Base-by-base conservation (phyloP, 2,888 invertebrate species). In the Xanthorhoe spadicearia region DNA sequence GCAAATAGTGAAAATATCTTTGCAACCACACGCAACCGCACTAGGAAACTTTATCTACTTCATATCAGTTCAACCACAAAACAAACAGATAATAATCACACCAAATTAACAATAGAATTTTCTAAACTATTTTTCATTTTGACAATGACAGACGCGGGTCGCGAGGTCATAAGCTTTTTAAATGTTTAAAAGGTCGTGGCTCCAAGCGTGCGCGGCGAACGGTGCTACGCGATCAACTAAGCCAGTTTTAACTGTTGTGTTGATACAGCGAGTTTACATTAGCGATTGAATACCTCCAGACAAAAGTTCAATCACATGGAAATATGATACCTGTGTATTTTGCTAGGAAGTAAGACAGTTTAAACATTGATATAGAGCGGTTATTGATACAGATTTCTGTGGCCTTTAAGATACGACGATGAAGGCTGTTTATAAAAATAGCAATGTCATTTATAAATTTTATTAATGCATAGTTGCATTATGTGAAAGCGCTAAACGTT, bases 1-100 rank as follows among this genome's bases (percentile, higher is more conserved):
- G 60, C 53, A 50, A 65, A 74, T 60, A 70, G 63, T 61, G 73
- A 76, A 81, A 82, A 78, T 84, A 84, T 83, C 83, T 84, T 76
- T 76, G 75, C 71, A 80, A 81, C 81, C 81, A 72, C 82, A 82
- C 83, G 76, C 82, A 52, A 87, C 89, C 88, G 78, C 90, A 87
- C 84, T 70, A 82, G 81, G 84, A 85, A 86, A 86, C 81, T 79
- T 84, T 85, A 88, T 87, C 85, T 82, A 84, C 86, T 82, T 81
- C 84, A 86, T 84, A 86, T 81, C 84, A 83, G 77, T 76, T 79
- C 77, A 74, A 72, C 79, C 84, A 87, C 86, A 81, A 84, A 85
- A 85, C 85, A 89, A 90, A 88, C 83, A 84, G 76, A 82, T 82
- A 83, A 82, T 13, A 80, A 80, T 69, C 76, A 55, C 75, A 70